phyloP scores from a whole-genome alignment of 1,140 invertebrate species.

The Drosophila kepulauana region DNA sequence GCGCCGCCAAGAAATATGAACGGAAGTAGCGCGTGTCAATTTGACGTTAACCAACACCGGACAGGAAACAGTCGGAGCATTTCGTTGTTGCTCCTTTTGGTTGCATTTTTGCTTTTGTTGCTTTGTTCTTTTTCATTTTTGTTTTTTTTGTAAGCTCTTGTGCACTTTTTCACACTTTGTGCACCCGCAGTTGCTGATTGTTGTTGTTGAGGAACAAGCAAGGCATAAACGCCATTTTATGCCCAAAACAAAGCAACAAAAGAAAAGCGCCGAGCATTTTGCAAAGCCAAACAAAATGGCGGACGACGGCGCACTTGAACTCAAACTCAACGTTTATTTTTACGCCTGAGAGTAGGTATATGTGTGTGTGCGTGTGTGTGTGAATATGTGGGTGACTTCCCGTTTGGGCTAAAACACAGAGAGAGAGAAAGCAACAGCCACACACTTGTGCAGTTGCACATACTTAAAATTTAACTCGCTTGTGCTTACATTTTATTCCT shows the following conservation, averaged over 20 bases:
- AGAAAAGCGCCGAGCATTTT: constrained; percentile 39
- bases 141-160: constrained; percentile 10
- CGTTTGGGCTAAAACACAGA: constrained; percentile 50
- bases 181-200: constrained; percentile 26
- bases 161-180: constrained; percentile 28
- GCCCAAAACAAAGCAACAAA: constrained; percentile 36
- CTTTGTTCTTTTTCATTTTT: neutral
- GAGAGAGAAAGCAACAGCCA: neutral
- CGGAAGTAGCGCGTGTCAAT: constrained; percentile 5
- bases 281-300: constrained; percentile 50
- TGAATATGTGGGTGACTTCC: constrained; percentile 52
- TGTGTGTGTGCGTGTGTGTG: constrained; percentile 25
- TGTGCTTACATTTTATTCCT: constrained; percentile 55
- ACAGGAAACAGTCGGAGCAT: constrained; percentile 1
- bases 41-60: constrained; percentile 36
- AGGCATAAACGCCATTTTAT: constrained; percentile 46
- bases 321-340: constrained; percentile 33
- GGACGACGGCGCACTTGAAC: constrained; percentile 48
- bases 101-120: neutral
- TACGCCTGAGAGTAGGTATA: constrained; percentile 12
- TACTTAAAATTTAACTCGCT: constrained; percentile 70
- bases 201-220: constrained; percentile 25
- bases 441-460: constrained; percentile 32
- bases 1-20: neutral
- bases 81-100: constrained; percentile 4